These are phyloP conservation scores for Idaea dimidiata DNA, from an alignment of 2,888 invertebrate species.

Conservation along the genomic window DNA sequence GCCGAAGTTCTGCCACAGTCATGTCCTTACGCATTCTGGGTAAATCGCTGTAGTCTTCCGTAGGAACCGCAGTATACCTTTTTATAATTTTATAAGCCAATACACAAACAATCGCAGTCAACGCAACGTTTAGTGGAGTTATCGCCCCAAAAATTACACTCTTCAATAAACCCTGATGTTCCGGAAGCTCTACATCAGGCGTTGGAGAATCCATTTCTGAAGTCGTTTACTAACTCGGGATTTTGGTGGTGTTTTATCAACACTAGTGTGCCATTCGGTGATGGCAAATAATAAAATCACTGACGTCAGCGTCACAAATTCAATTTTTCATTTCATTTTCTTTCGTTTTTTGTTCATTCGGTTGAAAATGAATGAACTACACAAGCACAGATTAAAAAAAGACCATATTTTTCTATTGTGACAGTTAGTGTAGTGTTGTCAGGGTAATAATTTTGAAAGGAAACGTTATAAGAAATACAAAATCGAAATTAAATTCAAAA, in stretches of 20 bases:
- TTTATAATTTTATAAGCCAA: constrained; percentile 85
- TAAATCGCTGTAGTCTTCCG: constrained; percentile 55
- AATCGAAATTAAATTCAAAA: no score
- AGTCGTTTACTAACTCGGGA: constrained; percentile 26
- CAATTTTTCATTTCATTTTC: not conserved
- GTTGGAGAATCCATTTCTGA: constrained; percentile 54
- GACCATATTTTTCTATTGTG: no score
- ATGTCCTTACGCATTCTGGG: constrained; percentile 95
- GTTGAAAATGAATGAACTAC: no score
- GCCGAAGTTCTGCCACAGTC: constrained; percentile 91
- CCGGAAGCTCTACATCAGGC: constrained; percentile 52
- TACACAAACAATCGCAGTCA: constrained; percentile 83
- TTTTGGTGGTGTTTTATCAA: constrained; percentile 44
- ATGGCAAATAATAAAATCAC: constrained; percentile 49
- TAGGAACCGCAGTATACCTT: constrained; percentile 54
- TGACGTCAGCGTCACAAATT: constrained; percentile 50
- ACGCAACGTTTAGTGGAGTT: constrained; percentile 84
- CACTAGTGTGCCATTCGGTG: constrained; percentile 34
- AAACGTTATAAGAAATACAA: no score
- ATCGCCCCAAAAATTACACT: constrained; percentile 50
- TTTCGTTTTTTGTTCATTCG: not conserved
- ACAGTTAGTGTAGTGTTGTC: no score
- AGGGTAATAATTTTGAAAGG: no score
- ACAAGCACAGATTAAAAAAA: no score
- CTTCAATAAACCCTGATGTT: constrained; percentile 23